Base-by-base conservation (phyloP, 2,797 vertebrate genomes). In the Serranus cabrilla region DNA sequence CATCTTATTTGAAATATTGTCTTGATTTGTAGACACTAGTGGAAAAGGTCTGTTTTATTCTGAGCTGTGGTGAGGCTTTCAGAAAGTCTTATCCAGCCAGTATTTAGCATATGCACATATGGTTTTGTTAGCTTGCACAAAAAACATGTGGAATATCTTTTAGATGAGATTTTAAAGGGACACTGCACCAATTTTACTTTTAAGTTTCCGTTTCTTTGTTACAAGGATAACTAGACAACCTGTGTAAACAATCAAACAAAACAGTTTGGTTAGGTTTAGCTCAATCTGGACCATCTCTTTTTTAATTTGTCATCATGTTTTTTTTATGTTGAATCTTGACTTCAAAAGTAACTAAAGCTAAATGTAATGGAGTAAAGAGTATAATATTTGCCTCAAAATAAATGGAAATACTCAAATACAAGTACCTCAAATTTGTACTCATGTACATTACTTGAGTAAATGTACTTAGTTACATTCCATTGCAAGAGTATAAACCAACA, bases 21-120 rank as follows among this genome's bases (percentile, higher is more conserved):
- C 61, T 56, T 47, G 45, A 68, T 74, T 51, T 70, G 20, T 61
- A 51, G 43, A 65, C 27, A 74, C 21, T 9, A 37, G 6, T 49
- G 21, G 52, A 66, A 59, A 46, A 42, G 7, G 2, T 21, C 12
- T 18, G 47, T 62, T 59, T 61, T 27, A 21, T 52, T 40, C 54
- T 42, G 4, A 46, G 17, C 42, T 21, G 14, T 39, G 23, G 37
- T 49, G 1, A 60, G 25, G 50, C 37, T 52, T 52, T 57, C 17
- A 75, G 56, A 39, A 45, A 21, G 47, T 56, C 7, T 37, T 23
- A 71, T 67, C 60, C 13, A 49, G 39, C 45, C 42, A 49, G 51
- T 39, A 66, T 66, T 49, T 49, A 18, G 1, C 18, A 23, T 27
- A 61, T 55, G 25, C 1, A 57, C 40, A 27, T 49, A n/a, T 74